phyloP scores from a whole-genome alignment of 2,888 invertebrate species.

The Gortyna flavago region DNA sequence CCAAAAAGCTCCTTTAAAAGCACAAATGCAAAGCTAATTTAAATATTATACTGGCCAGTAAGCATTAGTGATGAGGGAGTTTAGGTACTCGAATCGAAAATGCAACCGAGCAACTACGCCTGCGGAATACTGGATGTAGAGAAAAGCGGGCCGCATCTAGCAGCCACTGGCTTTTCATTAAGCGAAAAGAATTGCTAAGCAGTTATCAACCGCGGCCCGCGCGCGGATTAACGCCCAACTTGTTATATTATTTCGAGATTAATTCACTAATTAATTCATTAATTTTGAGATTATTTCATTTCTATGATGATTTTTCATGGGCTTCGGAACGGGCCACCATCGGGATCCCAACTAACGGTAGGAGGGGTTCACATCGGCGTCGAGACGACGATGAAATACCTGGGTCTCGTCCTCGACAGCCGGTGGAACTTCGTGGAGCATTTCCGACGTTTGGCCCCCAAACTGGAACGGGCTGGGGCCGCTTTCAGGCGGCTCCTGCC shows the following conservation, averaged over 20 bases:
- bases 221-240: slow-evolving; percentile 59
- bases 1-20: slow-evolving; percentile 25
- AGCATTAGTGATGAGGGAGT: slow-evolving; percentile 55
- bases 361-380: too few species aligned
- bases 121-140: slow-evolving; percentile 48
- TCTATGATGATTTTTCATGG: too few species aligned
- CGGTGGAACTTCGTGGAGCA: too few species aligned
- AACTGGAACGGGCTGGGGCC: too few species aligned
- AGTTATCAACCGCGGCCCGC: slow-evolving; percentile 63
- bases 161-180: slow-evolving; percentile 68
- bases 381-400: too few species aligned
- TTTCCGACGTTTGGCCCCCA: too few species aligned
- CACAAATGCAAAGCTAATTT: slow-evolving; percentile 45
- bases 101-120: slow-evolving; percentile 51
- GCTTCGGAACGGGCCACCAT: too few species aligned
- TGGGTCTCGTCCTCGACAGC: too few species aligned
- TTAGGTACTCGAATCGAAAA: slow-evolving; percentile 53
- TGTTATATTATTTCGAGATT: slow-evolving; percentile 58
- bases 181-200: slow-evolving; percentile 66
- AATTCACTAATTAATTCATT: too few species aligned
- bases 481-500: too few species aligned
- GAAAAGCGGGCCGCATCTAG: slow-evolving; percentile 48
- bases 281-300: too few species aligned
- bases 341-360: too few species aligned
- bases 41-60: slow-evolving; percentile 49